A percentile compares a stretch with the other conserved stretches of the same genome.
These are phyloP conservation scores for Myocastor coypus DNA, from an alignment of 2,113 vertebrate genomes.

Conservation along the genomic window DNA sequence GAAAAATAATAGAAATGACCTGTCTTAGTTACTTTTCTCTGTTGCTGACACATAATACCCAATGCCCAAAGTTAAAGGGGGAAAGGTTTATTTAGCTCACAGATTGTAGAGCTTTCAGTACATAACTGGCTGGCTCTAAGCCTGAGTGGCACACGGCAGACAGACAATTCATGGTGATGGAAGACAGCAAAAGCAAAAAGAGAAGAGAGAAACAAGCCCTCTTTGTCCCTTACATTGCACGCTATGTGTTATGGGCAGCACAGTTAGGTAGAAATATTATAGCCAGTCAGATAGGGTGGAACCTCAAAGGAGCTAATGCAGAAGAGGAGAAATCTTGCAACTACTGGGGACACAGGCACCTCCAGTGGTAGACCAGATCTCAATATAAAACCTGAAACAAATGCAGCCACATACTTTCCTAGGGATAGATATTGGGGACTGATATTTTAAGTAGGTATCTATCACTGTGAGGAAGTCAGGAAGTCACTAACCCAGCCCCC, in stretches of 20 bases:
- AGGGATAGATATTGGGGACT: too few relatives aligned
- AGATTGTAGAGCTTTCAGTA: not conserved
- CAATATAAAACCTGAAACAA: too few relatives aligned
- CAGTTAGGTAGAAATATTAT: too few relatives aligned
- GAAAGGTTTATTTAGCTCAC: not conserved
- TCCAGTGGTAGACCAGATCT: too few relatives aligned
- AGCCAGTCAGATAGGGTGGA: too few relatives aligned
- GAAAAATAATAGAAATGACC: constrained; percentile 10
- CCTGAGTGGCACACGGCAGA: not conserved
- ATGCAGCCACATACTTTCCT: too few relatives aligned
- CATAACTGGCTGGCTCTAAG: not conserved
- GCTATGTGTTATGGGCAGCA: not conserved
- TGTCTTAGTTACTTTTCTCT: not conserved
- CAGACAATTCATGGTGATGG: not conserved
- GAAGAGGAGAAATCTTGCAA: too few relatives aligned
- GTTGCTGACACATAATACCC: not conserved
- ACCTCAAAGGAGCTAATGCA: too few relatives aligned
- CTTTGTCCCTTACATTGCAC: not conserved
- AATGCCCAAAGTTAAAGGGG: not conserved
- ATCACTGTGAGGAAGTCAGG: too few relatives aligned
- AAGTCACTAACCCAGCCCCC: too few relatives aligned
- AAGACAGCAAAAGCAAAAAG: not conserved
- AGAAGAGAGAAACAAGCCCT: not conserved
- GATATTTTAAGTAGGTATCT: too few relatives aligned
- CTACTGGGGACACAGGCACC: too few relatives aligned